Base-by-base conservation (phyloP, 2,797 vertebrate genomes). In the Pampus argenteus region DNA sequence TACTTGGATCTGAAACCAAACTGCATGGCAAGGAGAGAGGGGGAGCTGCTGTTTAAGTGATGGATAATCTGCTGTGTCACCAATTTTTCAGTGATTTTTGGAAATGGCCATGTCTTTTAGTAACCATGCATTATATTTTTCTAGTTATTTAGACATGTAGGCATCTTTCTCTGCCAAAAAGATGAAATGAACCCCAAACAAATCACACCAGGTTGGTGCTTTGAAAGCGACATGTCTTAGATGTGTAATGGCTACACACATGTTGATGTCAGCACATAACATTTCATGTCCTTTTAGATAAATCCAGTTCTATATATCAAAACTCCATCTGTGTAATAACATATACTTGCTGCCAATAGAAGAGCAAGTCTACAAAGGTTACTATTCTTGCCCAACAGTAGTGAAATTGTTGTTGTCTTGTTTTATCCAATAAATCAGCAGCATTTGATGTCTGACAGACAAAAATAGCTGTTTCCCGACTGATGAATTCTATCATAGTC, bases 401-500 rank as follows among this genome's bases (percentile, higher is more conserved):
- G 42, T 15, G 17, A 50, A 15, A 45, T 11, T 65, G 29, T 59
- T 48, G 7, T 2, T 38, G 7, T 71, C 13, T 17, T 28, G 4
- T 64, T 54, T 58, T 7, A 47, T 31, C 8, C 22, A 1, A 50
- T 59, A 48, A 25, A 50, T 71, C 15, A 61, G 48, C 42, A 47
- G 20, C 6, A 23, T 45, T 40, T 55, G 18, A 54, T 60, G n/a
- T 61, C 23, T 17, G 42, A 45, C 11, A 13, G 47, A 42, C 1
- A 1, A 51, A n/a, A 40, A 59, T 9, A 31, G 28, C 9, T 0
- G 0, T 47, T 28, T 29, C 13, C 18, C 22, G 0, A 2, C 9
- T 58, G 50, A 15, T 47, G 49, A 61, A 29, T 62, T 36, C 31
- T 15, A 31, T 50, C 31, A 51, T 42, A 49, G 40, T 59, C 50